Percentiles rank a stretch among this genome's conserved stretches.
Conservation (phyloP, 2,797 vertebrate species). For the Anguilla marmorata region DNA sequence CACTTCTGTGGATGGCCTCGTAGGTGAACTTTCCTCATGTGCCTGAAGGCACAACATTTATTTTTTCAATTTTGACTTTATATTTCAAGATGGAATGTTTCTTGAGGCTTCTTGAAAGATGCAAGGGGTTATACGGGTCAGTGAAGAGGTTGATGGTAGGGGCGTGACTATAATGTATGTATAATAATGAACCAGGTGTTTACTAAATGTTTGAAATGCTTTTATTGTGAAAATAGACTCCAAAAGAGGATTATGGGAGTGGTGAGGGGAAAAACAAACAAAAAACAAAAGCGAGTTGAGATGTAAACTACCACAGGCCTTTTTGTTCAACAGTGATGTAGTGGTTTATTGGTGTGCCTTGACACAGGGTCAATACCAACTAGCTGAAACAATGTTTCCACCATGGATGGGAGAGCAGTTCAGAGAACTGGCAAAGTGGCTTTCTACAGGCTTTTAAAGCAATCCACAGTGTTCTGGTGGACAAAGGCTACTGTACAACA, state of each 20-base stretch:
- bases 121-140: too few relatives aligned
- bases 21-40: neutral
- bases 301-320: neutral
- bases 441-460: neutral
- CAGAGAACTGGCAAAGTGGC: neutral
- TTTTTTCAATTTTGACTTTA: too few relatives aligned
- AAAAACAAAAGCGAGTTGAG: neutral
- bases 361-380: neutral
- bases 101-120: too few relatives aligned
- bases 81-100: too few relatives aligned
- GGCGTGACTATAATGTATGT: too few relatives aligned
- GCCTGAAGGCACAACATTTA: neutral
- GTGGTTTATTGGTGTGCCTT: neutral
- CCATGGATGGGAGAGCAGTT: neutral
- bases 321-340: neutral
- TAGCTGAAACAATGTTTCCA: neutral
- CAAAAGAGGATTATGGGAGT: neutral
- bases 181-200: too few relatives aligned
- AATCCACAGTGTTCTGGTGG: neutral
- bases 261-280: neutral
- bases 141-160: too few relatives aligned
- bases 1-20: neutral
- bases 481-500: neutral
- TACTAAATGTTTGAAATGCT: too few relatives aligned
- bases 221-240: too few relatives aligned